Percentiles rank a stretch among this genome's conserved stretches.
Conservation (phyloP, 2,888 invertebrate species). For the Phanerotoma sp. region DNA sequence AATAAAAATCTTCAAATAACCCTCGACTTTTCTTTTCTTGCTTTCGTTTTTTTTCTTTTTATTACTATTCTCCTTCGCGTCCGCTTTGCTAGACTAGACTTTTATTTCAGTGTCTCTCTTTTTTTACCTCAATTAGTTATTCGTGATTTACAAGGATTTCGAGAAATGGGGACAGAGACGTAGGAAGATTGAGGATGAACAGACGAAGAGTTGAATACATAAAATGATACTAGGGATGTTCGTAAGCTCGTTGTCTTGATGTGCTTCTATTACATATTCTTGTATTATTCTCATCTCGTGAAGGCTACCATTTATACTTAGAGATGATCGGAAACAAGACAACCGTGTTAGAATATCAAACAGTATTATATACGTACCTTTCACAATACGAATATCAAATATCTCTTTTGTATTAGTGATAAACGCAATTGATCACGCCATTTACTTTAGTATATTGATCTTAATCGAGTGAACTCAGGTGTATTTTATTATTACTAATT, state of each 20-base stretch:
- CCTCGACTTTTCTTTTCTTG: background rate
- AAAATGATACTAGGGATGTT: slow-evolving; percentile 17
- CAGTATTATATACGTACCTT: slow-evolving; percentile 5
- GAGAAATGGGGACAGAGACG: background rate
- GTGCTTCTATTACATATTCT: slow-evolving; percentile 8
- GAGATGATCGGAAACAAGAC: slow-evolving; percentile 21
- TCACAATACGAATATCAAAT: slow-evolving; percentile 6
- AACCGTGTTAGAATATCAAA: slow-evolving; percentile 22
- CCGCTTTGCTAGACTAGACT: background rate
- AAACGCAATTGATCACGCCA: slow-evolving; percentile 1
- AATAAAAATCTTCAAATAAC: background rate
- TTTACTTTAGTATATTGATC: slow-evolving; percentile 1
- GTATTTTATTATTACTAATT: background rate
- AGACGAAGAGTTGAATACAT: slow-evolving; percentile 22
- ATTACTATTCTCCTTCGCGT: background rate
- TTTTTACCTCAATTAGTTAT: slow-evolving; percentile 22
- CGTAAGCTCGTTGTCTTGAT: slow-evolving; percentile 13
- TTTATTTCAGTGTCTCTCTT: slow-evolving; percentile 1
- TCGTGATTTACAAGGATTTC: slow-evolving; percentile 17
- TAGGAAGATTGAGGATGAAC: slow-evolving; percentile 10
- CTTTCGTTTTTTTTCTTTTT: background rate
- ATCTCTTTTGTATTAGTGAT: slow-evolving; percentile 5
- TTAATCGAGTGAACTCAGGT: background rate
- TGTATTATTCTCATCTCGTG: slow-evolving; percentile 14
- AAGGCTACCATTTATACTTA: slow-evolving; percentile 18